Evolutionary conservation across 1,140 invertebrate species (phyloP).

Genomic region (Drosophila malerkotliana): DNA sequence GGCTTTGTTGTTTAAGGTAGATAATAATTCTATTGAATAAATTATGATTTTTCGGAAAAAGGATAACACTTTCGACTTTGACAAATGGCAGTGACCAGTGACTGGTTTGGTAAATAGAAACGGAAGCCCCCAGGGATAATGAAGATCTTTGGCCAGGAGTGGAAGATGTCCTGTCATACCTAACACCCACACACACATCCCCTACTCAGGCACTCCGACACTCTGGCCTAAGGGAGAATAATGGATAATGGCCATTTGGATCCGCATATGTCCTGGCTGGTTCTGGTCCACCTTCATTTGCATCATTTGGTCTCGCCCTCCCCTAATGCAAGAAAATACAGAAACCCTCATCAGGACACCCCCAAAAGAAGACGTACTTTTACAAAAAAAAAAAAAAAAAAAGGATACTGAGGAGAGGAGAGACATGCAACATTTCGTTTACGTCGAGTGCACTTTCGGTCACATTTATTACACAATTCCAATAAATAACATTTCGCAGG

Average conservation of each 20-base stretch:
- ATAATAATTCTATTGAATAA: not conserved
- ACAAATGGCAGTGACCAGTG: constrained; percentile 6
- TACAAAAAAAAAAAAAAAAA: not conserved
- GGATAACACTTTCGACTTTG: not conserved
- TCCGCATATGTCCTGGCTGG: constrained; percentile 21
- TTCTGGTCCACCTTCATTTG: constrained; percentile 32
- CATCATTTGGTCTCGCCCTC: constrained; percentile 15
- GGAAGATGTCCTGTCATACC: not conserved
- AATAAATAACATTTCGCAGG: constrained; percentile 76
- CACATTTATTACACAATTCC: constrained; percentile 79
- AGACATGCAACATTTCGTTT: constrained; percentile 63
- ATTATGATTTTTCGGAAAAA: not conserved
- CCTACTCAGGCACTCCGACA: not conserved
- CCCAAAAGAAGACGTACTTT: not conserved
- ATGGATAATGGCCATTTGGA: constrained; percentile 19
- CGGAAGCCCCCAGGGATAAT: constrained; percentile 18
- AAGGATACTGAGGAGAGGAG: not conserved
- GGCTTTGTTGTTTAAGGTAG: not conserved
- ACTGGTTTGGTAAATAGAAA: too few species aligned
- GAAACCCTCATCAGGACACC: not conserved
- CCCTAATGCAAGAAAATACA: constrained; percentile 20
- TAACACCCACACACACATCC: too few species aligned
- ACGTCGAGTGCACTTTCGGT: constrained; percentile 76
- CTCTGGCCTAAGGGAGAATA: constrained; percentile 1
- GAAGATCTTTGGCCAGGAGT: constrained; percentile 26